Evolutionary conservation across 2,888 invertebrate species (phyloP).

Genomic region (Sarcophaga rosellei): DNA sequence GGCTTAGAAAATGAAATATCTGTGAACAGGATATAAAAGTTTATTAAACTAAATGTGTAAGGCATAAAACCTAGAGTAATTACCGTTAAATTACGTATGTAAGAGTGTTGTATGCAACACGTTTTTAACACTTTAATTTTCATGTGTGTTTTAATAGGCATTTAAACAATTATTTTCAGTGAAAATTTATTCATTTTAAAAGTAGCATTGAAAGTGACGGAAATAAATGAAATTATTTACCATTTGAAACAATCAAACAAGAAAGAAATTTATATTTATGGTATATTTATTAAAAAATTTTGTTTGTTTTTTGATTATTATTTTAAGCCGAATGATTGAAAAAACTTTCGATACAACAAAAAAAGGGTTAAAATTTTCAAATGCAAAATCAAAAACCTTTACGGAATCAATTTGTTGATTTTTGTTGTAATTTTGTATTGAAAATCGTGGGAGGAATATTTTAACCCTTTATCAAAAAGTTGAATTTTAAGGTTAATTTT

Average conservation of each 20-base stretch:
- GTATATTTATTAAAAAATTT: slow-evolving; percentile 20
- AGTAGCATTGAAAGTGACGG: slow-evolving; percentile 68
- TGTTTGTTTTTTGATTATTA: neutral
- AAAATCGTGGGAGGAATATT: neutral
- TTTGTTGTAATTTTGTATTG: no score
- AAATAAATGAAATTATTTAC: slow-evolving; percentile 79
- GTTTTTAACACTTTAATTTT: slow-evolving; percentile 60
- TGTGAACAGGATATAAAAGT: slow-evolving; percentile 38
- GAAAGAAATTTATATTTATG: slow-evolving; percentile 78
- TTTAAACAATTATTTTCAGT: slow-evolving; percentile 43
- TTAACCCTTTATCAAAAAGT: slow-evolving; percentile 35
- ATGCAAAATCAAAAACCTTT: neutral
- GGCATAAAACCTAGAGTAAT: slow-evolving; percentile 21
- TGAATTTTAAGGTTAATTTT: slow-evolving; percentile 29
- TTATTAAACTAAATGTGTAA: slow-evolving; percentile 26
- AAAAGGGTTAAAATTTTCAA: slow-evolving; percentile 46
- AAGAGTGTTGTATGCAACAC: neutral
- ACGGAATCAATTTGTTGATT: no score
- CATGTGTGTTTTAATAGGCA: slow-evolving; percentile 21
- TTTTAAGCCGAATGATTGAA: slow-evolving; percentile 50
- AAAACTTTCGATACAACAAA: slow-evolving; percentile 19
- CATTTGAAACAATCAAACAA: slow-evolving; percentile 81
- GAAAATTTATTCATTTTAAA: slow-evolving; percentile 40
- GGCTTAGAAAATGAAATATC: neutral
- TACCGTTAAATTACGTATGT: slow-evolving; percentile 21